phyloP scores from a whole-genome alignment of 2,888 invertebrate genomes.

The Ashinkailepas kermadecensis region DNA sequence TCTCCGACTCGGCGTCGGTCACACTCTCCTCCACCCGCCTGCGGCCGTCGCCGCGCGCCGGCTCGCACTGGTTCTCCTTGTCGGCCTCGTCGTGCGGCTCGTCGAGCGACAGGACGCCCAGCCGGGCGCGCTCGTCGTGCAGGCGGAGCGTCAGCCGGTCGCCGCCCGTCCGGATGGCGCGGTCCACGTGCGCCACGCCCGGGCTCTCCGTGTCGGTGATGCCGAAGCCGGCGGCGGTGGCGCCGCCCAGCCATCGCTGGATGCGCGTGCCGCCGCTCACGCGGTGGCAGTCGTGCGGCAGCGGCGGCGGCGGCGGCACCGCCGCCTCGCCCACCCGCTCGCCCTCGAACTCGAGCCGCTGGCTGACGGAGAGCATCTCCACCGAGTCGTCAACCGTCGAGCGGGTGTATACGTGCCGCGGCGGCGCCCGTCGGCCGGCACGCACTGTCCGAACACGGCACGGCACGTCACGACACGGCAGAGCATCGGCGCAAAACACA shows the following conservation, averaged over 20 bases:
- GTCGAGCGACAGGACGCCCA: background rate
- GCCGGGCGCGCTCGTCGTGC: background rate
- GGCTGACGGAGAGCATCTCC: slow-evolving; percentile 1
- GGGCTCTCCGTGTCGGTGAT: background rate
- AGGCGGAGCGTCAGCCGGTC: background rate
- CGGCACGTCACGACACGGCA: no score
- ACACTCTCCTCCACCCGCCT: background rate
- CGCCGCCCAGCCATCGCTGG: background rate
- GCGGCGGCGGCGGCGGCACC: slow-evolving; percentile 6
- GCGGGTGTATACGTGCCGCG: background rate
- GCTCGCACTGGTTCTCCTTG: background rate
- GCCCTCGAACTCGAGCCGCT: slow-evolving; percentile 5
- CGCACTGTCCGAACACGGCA: no score
- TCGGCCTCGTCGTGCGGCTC: background rate
- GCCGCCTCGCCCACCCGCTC: slow-evolving; percentile 15
- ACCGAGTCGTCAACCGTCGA: background rate
- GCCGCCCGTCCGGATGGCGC: background rate
- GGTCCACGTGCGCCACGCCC: background rate
- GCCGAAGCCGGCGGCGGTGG: background rate
- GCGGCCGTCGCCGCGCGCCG: background rate
- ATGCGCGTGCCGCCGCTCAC: background rate
- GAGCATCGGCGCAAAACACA: no score
- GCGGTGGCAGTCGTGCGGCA: background rate
- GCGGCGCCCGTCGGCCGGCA: background rate
- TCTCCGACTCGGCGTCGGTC: background rate